Evolutionary conservation across 2,888 invertebrate genomes (phyloP).

Genomic region (Ormyrus pomaceus): DNA sequence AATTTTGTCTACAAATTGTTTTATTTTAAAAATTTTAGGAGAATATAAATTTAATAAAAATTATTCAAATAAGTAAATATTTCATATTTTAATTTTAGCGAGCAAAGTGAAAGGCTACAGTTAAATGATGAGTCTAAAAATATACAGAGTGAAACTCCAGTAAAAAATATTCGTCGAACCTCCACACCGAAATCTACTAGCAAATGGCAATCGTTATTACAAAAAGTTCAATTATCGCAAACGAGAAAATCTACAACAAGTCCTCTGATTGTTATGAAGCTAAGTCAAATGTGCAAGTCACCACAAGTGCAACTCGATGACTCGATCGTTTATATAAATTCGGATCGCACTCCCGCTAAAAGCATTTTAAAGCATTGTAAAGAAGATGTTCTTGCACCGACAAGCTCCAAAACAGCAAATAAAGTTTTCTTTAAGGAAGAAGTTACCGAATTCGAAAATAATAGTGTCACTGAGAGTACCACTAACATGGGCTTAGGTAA

Average conservation of each 20-base stretch:
- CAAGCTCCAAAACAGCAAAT: constrained; percentile 58
- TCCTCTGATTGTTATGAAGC: constrained; percentile 66
- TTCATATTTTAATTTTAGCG: too few species aligned
- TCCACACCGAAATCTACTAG: constrained; percentile 37
- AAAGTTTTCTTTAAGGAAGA: constrained; percentile 70
- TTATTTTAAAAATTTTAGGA: too few species aligned
- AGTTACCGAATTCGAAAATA: constrained; percentile 56
- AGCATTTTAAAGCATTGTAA: constrained; percentile 66
- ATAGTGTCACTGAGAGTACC: background rate
- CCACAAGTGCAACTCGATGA: constrained; percentile 65
- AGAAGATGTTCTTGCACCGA: constrained; percentile 32
- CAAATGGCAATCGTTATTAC: constrained; percentile 54
- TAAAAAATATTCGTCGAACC: constrained; percentile 19
- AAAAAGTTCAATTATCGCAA: constrained; percentile 59
- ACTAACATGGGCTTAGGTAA: too few species aligned
- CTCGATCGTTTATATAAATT: constrained; percentile 68
- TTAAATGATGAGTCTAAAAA: background rate
- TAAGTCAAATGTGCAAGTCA: constrained; percentile 66
- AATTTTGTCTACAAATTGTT: too few species aligned
- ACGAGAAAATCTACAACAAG: constrained; percentile 57
- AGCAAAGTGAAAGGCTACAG: background rate
- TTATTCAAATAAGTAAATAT: too few species aligned
- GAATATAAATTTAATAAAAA: too few species aligned
- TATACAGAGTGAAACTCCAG: background rate
- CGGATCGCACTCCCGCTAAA: constrained; percentile 68